Conservation (phyloP, 2,113 vertebrate genomes). For the Eupsittula cactorum region DNA sequence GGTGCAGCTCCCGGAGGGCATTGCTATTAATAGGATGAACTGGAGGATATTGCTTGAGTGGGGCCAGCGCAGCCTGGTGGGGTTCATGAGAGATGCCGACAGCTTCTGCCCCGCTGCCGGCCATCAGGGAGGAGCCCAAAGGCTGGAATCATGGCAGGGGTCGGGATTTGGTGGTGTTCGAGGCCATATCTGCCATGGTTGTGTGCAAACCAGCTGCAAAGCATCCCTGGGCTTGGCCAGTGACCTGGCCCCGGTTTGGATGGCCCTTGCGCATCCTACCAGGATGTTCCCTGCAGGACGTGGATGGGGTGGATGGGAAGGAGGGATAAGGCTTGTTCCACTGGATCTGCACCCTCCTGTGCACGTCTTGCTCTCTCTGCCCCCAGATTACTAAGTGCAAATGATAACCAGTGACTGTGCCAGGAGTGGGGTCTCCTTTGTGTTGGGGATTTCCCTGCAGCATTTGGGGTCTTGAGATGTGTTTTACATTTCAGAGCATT, state of each 20-base stretch:
- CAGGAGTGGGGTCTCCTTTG: fast-evolving
- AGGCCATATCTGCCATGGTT: background rate
- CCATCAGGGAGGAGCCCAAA: fast-evolving
- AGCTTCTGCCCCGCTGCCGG: background rate
- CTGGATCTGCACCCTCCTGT: fast-evolving
- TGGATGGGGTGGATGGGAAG: too few relatives aligned
- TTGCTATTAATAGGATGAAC: constrained; percentile 18
- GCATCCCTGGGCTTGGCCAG: fast-evolving
- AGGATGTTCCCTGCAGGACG: background rate
- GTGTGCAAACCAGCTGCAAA: background rate
- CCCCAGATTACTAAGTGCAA: background rate
- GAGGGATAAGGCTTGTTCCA: background rate
- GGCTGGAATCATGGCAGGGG: background rate
- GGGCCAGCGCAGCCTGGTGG: background rate
- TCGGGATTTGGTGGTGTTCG: fast-evolving
- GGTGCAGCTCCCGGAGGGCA: background rate
- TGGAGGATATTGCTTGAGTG: background rate
- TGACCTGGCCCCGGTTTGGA: fast-evolving
- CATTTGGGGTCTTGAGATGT: background rate
- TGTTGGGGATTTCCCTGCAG: fast-evolving
- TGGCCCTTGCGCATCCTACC: fast-evolving
- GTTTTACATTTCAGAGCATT: background rate
- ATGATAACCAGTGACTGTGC: fast-evolving
- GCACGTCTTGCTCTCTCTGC: fast-evolving
- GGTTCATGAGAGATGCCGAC: background rate